These are phyloP conservation scores for Rallus crepitans DNA, from an alignment of 2,797 vertebrate genomes.

Conservation along the genomic window DNA sequence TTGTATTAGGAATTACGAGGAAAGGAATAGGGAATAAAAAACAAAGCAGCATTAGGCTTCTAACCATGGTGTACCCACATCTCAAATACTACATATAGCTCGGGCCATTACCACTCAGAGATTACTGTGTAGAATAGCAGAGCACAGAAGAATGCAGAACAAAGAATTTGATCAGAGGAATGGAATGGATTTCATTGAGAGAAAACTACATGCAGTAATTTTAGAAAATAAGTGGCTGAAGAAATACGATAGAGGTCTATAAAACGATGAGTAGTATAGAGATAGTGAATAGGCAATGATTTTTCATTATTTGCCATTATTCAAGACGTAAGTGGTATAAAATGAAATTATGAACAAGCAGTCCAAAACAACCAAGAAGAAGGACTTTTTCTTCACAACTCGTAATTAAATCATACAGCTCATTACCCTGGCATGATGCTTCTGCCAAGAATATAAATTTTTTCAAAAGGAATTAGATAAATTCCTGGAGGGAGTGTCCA, in stretches of 20 bases:
- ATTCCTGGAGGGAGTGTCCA: slow-evolving; percentile 38
- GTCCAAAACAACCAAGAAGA: slow-evolving; percentile 57
- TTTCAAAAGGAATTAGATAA: slow-evolving; percentile 32
- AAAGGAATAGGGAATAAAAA: not conserved
- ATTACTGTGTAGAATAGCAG: not conserved
- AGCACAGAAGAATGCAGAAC: not conserved
- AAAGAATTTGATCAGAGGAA: not conserved
- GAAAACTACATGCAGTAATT: not conserved
- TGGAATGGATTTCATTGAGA: not conserved
- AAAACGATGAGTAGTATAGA: slow-evolving; percentile 10
- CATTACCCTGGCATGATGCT: slow-evolving; percentile 32
- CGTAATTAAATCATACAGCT: slow-evolving; percentile 69
- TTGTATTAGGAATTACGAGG: not conserved
- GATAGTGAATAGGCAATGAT: slow-evolving; percentile 69
- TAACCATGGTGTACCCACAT: not conserved
- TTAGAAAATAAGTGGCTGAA: slow-evolving; percentile 14
- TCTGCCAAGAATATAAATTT: slow-evolving; percentile 48
- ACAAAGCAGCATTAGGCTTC: not conserved
- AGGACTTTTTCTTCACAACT: slow-evolving; percentile 52
- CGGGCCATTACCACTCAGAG: not conserved
- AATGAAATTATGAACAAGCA: slow-evolving; percentile 65
- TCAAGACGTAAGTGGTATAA: slow-evolving; percentile 60
- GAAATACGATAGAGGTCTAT: slow-evolving; percentile 45
- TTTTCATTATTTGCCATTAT: slow-evolving; percentile 69
- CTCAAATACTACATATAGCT: not conserved